phyloP scores from a whole-genome alignment of 2,113 vertebrate species.

The Recurvirostra avosetta region DNA sequence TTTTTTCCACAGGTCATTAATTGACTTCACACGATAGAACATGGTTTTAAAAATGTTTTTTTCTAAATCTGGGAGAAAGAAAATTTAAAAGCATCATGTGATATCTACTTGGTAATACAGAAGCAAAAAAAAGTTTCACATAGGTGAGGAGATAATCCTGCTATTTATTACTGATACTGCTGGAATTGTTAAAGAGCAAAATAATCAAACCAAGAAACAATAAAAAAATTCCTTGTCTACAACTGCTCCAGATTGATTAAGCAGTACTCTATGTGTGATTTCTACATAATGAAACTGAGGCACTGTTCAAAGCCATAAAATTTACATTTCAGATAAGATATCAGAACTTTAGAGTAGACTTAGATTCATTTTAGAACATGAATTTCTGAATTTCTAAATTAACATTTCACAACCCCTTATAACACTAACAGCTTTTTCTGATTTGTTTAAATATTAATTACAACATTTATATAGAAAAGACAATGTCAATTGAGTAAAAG shows the following conservation, averaged over 20 bases:
- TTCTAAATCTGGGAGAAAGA: neutral
- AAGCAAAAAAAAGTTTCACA: neutral
- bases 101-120: neutral
- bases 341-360: neutral
- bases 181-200: neutral
- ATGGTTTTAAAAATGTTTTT: neutral
- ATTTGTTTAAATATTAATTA: conserved; percentile 3
- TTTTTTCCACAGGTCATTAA: neutral
- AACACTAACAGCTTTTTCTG: neutral
- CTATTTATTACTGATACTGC: neutral
- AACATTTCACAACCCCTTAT: neutral
- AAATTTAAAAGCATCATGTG: neutral
- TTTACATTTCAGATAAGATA: neutral
- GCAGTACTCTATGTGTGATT: neutral
- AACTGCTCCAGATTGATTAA: neutral
- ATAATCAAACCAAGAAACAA: neutral
- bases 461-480: neutral
- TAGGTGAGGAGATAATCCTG: neutral
- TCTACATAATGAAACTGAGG: neutral
- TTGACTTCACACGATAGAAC: neutral
- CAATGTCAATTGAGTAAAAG: neutral
- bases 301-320: neutral
- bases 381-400: conserved; percentile 16
- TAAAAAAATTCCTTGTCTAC: neutral
- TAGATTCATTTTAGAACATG: neutral